Conservation (phyloP, 2,888 invertebrate species). For the Nymphalis urticae region DNA sequence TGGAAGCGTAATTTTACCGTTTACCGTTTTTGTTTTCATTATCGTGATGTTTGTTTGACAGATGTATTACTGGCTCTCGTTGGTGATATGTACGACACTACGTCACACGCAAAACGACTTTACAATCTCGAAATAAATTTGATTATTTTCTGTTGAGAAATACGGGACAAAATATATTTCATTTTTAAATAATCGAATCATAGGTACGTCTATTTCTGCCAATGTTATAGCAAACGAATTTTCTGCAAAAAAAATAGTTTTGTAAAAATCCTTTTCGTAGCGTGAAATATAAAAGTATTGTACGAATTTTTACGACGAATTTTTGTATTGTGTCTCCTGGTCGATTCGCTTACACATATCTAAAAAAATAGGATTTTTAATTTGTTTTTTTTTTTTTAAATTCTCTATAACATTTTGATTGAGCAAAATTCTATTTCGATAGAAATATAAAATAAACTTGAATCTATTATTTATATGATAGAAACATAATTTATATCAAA, state of each 20-base stretch:
- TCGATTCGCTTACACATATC: constrained; percentile 4
- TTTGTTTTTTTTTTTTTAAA: background rate
- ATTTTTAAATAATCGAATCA: too few species aligned
- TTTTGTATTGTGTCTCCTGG: constrained; percentile 9
- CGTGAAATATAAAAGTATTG: constrained; percentile 7
- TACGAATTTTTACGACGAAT: constrained; percentile 8
- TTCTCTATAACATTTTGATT: background rate
- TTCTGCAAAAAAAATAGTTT: constrained; percentile 1
- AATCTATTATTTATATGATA: too few species aligned
- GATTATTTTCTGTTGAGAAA: background rate
- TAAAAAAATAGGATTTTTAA: constrained; percentile 8
- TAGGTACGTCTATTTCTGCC: too few species aligned
- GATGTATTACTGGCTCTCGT: constrained; percentile 29
- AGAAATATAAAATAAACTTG: too few species aligned
- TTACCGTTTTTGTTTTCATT: constrained; percentile 55
- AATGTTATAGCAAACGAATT: background rate
- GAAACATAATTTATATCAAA: too few species aligned
- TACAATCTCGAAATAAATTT: background rate
- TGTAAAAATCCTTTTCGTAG: constrained; percentile 5
- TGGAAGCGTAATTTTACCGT: constrained; percentile 50
- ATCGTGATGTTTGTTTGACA: constrained; percentile 46
- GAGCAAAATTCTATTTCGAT: background rate
- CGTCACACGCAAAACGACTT: constrained; percentile 7
- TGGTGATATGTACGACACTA: constrained; percentile 16
- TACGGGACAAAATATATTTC: background rate